phyloP scores from a whole-genome alignment of 2,113 vertebrate species.

The Orthonyx spaldingii region DNA sequence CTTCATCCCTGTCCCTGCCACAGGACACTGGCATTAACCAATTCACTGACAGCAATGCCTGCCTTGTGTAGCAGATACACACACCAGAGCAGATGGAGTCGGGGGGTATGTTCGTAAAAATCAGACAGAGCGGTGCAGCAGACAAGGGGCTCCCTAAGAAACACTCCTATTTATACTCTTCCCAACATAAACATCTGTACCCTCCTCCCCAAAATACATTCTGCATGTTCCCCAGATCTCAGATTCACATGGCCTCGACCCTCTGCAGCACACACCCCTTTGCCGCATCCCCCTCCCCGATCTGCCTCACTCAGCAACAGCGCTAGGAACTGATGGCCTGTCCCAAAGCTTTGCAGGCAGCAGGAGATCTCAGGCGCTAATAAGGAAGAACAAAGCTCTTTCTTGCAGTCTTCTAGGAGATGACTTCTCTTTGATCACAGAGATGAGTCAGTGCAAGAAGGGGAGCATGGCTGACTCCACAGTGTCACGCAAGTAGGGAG shows the following conservation, averaged over 20 bases:
- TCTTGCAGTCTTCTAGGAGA: not conserved
- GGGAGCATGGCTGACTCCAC: not conserved
- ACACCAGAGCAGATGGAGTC: not conserved
- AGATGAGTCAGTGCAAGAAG: not conserved
- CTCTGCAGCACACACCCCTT: not conserved
- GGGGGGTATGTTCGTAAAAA: not conserved
- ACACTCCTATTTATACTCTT: not conserved
- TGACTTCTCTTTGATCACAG: conserved; percentile 44
- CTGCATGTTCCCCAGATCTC: not conserved
- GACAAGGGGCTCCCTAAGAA: not conserved
- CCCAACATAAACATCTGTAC: not conserved
- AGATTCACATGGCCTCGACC: not conserved
- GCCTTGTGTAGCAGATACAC: not conserved
- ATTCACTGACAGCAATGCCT: not conserved
- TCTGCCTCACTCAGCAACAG: not conserved
- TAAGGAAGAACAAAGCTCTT: not conserved
- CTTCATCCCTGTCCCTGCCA: not conserved
- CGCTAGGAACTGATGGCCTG: not conserved
- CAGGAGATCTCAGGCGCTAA: not conserved
- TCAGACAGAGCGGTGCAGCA: not conserved
- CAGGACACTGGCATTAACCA: not conserved
- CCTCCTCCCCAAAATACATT: not conserved
- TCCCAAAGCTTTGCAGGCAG: not conserved
- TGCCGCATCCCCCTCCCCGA: not conserved
- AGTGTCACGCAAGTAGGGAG: not conserved